Evolutionary conservation across 2,797 vertebrate genomes (phyloP).

Genomic region (Rhynchotus rufescens): DNA sequence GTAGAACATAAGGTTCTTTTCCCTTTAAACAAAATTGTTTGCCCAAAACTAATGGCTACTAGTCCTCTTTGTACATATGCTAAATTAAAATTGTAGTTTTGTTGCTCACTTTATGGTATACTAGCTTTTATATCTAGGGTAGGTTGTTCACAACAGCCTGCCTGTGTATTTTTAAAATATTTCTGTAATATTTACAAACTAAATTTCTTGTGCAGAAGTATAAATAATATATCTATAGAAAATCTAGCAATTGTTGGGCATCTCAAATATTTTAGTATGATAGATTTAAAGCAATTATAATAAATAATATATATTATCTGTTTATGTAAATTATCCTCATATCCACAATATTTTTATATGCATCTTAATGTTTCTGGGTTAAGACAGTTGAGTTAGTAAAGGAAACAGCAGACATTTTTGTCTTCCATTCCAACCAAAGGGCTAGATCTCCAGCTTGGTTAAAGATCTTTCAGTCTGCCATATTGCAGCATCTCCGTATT

Average conservation of each 20-base stretch:
- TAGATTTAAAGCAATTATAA: slow-evolving; percentile 8
- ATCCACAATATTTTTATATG: slow-evolving; percentile 6
- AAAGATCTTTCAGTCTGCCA: slow-evolving; percentile 17
- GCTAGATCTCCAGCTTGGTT: background rate
- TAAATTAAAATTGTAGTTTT: slow-evolving; percentile 54
- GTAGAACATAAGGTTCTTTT: slow-evolving; percentile 55
- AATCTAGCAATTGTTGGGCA: slow-evolving; percentile 46
- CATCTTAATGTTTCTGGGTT: background rate
- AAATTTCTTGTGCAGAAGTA: slow-evolving; percentile 12
- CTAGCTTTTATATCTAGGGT: slow-evolving; percentile 40
- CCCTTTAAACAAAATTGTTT: slow-evolving; percentile 67
- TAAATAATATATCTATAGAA: slow-evolving; percentile 54
- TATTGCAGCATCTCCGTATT: background rate
- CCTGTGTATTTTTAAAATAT: slow-evolving; percentile 16
- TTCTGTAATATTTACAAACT: background rate
- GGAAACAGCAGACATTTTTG: background rate
- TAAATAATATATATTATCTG: background rate
- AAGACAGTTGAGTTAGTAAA: slow-evolving; percentile 19
- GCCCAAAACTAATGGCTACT: slow-evolving; percentile 59
- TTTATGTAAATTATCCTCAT: background rate
- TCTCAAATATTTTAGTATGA: slow-evolving; percentile 31
- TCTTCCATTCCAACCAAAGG: background rate
- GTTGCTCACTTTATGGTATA: slow-evolving; percentile 66
- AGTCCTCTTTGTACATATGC: slow-evolving; percentile 53
- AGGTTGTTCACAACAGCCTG: slow-evolving; percentile 48